Evolutionary conservation across 35 echinoderm and acorn worm species (phyloP).

Genomic region (Hemicentrotus pulcherrimus): DNA sequence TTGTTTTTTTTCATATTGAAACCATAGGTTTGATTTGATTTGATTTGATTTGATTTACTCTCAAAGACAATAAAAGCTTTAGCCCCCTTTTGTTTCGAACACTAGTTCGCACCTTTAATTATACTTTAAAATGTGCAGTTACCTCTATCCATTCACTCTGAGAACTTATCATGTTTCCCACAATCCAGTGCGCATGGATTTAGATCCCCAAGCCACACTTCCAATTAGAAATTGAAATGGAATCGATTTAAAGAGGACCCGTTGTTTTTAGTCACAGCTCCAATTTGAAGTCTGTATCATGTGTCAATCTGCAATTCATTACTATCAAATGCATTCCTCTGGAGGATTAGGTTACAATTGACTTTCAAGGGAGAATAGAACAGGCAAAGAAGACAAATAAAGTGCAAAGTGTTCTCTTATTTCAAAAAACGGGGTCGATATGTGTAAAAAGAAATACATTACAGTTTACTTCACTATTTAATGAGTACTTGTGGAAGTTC

Average conservation of each 20-base stretch:
- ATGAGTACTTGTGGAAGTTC: background rate
- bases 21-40: too few species aligned
- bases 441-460: too few species aligned
- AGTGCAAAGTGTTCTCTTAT: background rate
- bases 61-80: background rate
- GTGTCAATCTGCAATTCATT: background rate
- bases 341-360: background rate
- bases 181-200: background rate
- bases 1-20: too few species aligned
- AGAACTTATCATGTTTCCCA: background rate
- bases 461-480: background rate
- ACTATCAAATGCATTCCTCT: background rate
- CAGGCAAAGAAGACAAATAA: background rate
- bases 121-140: background rate
- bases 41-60: too few species aligned
- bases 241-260: background rate
- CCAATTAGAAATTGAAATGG: conserved; percentile 1
- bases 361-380: background rate
- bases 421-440: background rate
- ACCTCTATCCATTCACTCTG: background rate
- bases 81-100: background rate
- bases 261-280: background rate
- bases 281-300: background rate
- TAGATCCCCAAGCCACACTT: background rate
- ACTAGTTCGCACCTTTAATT: background rate